Evolutionary conservation across 2,797 vertebrate species (phyloP).

Genomic region (Anolis apletophallus): DNA sequence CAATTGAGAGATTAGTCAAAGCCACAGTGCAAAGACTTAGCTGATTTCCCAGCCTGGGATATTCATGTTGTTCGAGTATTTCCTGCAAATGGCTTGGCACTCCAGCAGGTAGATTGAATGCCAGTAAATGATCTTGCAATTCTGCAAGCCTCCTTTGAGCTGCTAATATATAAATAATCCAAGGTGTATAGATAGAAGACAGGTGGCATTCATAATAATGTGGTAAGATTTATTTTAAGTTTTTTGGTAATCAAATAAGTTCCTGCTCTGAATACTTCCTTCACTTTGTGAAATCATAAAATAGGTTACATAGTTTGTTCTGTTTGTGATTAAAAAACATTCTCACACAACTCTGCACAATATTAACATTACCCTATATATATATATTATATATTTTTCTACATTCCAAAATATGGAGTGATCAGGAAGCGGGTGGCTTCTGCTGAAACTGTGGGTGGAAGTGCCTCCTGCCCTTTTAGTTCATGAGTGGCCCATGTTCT

Average conservation of each 20-base stretch:
- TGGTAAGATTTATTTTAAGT: not conserved
- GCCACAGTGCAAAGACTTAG: not conserved
- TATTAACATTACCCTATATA: not conserved
- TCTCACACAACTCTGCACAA: not conserved
- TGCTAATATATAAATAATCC: conserved; percentile 17
- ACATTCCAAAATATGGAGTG: not conserved
- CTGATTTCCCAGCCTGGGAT: not conserved
- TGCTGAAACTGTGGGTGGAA: too few species aligned
- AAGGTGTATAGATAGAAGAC: not conserved
- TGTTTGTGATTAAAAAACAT: not conserved
- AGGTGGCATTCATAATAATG: not conserved
- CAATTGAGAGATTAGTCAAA: not conserved
- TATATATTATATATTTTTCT: not conserved
- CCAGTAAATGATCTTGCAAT: not conserved
- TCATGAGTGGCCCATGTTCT: not conserved
- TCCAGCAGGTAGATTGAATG: not conserved
- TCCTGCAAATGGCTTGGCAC: not conserved
- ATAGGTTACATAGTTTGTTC: not conserved
- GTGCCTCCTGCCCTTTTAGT: too few species aligned
- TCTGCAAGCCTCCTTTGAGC: not conserved
- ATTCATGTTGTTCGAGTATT: conserved; percentile 1
- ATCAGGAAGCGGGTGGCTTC: too few species aligned
- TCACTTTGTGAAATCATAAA: not conserved
- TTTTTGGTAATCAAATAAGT: not conserved
- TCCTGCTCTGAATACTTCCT: not conserved